A percentile compares a stretch with the other conserved stretches of the same genome.
These are phyloP conservation scores for Caenorhabditis afra DNA, from an alignment of 2,888 invertebrate species.

Conservation along the genomic window DNA sequence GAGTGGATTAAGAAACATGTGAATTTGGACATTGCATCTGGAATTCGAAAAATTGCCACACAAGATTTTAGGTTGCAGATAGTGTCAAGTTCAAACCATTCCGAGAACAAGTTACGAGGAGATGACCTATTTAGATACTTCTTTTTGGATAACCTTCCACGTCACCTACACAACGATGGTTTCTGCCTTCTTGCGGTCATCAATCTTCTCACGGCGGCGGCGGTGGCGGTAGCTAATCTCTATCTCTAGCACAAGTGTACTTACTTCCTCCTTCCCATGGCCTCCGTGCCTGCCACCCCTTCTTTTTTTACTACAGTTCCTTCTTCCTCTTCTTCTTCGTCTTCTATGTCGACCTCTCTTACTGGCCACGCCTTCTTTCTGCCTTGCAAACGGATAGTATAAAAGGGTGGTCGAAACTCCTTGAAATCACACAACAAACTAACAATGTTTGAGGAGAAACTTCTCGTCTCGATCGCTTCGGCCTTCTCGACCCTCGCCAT, in stretches of 20 bases:
- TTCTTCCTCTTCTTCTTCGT: constrained; percentile 14
- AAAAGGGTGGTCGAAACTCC: constrained; percentile 13
- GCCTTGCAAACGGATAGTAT: constrained; percentile 24
- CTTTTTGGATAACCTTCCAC: too few relatives aligned
- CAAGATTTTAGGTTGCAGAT: background rate
- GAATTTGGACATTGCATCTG: background rate
- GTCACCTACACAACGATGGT: background rate
- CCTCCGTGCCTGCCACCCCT: constrained; percentile 49
- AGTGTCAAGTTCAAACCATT: too few relatives aligned
- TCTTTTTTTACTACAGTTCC: constrained; percentile 45
- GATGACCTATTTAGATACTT: too few relatives aligned
- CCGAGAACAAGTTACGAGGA: background rate
- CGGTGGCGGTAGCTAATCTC: constrained; percentile 20
- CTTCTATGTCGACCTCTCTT: background rate
- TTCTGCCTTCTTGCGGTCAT: constrained; percentile 28
- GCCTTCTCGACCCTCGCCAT: constrained; percentile 69
- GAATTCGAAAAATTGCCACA: background rate
- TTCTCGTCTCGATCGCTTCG: constrained; percentile 68
- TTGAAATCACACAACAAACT: constrained; percentile 31
- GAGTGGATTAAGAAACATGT: background rate
- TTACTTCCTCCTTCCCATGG: constrained; percentile 49
- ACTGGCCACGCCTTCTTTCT: constrained; percentile 36
- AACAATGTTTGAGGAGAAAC: constrained; percentile 71
- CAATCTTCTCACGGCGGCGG: constrained; percentile 9
- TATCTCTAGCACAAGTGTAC: constrained; percentile 16